These are phyloP conservation scores for Agriotes lineatus DNA, from an alignment of 2,888 invertebrate species.

Conservation along the genomic window DNA sequence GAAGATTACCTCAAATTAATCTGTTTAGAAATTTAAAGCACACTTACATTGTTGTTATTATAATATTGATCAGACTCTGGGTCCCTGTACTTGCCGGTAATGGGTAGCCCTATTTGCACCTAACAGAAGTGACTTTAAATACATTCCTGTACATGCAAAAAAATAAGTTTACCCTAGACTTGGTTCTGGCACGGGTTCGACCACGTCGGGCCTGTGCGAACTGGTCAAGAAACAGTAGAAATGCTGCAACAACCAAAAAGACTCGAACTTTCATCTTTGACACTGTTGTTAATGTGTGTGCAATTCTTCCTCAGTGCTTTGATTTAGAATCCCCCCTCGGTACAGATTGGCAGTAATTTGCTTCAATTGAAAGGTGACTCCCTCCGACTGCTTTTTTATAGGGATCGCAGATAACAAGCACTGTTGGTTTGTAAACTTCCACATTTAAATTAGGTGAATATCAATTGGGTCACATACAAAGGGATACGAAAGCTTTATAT, in stretches of 20 bases:
- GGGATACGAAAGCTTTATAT: neutral
- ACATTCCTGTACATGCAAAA: neutral
- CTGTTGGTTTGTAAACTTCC: conserved; percentile 9
- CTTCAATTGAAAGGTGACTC: conserved; percentile 37
- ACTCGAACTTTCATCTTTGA: conserved; percentile 54
- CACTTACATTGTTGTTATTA: conserved; percentile 86
- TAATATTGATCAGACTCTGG: conserved; percentile 93
- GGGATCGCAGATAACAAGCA: conserved; percentile 28
- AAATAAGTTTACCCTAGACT: conserved; percentile 73
- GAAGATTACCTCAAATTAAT: neutral
- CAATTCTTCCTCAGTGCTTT: conserved; percentile 31
- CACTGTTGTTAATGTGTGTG: conserved; percentile 18
- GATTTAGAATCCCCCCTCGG: conserved; percentile 30
- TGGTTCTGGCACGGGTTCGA: conserved; percentile 78
- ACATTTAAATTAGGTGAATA: conserved; percentile 27
- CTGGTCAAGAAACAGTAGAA: conserved; percentile 39
- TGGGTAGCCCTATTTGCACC: conserved; percentile 88
- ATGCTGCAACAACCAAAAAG: conserved; percentile 46
- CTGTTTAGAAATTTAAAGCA: neutral
- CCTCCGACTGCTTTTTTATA: conserved; percentile 32
- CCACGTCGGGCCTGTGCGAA: conserved; percentile 73
- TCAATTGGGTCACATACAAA: neutral
- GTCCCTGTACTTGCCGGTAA: conserved; percentile 90
- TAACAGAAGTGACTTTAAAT: conserved; percentile 59
- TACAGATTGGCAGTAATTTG: conserved; percentile 36